Evolutionary conservation across 2,888 invertebrate species (phyloP).

Genomic region (Operophtera brumata): DNA sequence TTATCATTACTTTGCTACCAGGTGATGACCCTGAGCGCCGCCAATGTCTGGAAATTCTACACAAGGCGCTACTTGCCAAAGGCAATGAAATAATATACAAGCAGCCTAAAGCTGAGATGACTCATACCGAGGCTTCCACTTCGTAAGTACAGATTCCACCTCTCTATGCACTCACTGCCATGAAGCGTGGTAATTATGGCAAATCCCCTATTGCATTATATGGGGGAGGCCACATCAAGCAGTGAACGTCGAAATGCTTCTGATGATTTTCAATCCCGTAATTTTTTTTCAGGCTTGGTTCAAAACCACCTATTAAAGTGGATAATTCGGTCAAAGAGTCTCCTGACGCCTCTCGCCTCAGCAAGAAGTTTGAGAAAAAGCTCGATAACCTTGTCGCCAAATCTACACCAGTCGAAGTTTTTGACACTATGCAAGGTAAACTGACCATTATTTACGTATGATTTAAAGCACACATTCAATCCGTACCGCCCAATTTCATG

Average conservation of each 20-base stretch:
- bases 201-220: too few species aligned
- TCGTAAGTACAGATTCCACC: slow-evolving; percentile 42
- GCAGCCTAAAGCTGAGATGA: slow-evolving; percentile 54
- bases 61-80: slow-evolving; percentile 45
- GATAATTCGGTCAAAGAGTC: slow-evolving; percentile 61
- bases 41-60: slow-evolving; percentile 48
- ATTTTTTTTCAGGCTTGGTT: slow-evolving; percentile 32
- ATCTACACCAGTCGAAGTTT: slow-evolving; percentile 46
- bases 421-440: slow-evolving; percentile 64
- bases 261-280: too few species aligned
- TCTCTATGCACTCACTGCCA: too few species aligned
- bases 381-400: slow-evolving; percentile 48
- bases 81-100: slow-evolving; percentile 56
- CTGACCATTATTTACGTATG: not conserved
- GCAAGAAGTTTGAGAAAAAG: slow-evolving; percentile 66
- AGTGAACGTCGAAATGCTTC: too few species aligned
- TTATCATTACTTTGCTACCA: too few species aligned
- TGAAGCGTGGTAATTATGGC: too few species aligned
- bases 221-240: too few species aligned
- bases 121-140: slow-evolving; percentile 51
- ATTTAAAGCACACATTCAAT: too few species aligned
- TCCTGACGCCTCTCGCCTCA: slow-evolving; percentile 58
- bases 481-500: too few species aligned
- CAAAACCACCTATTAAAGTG: slow-evolving; percentile 47
- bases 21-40: slow-evolving; percentile 50